These are phyloP conservation scores for Sebastes nivosus DNA, from an alignment of 2,797 vertebrate species.

Conservation along the genomic window DNA sequence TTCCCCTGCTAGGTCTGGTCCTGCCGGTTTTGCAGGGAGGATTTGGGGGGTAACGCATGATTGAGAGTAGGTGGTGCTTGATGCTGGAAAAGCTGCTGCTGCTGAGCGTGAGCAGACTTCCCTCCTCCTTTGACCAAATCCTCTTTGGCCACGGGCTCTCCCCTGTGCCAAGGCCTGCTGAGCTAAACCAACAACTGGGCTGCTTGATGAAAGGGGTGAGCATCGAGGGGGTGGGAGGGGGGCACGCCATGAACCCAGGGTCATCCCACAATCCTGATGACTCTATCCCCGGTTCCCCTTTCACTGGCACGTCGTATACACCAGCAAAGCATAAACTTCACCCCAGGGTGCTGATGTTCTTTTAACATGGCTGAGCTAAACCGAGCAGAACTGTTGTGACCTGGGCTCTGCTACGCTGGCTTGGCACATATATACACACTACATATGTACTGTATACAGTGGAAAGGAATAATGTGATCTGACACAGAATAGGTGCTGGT, in stretches of 20 bases:
- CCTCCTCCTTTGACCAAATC: conserved; percentile 66
- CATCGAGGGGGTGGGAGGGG: conserved; percentile 44
- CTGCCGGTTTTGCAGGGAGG: conserved; percentile 53
- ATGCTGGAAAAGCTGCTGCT: conserved; percentile 64
- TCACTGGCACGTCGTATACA: conserved; percentile 58
- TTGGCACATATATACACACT: conserved; percentile 8
- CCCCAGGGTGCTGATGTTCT: conserved; percentile 53
- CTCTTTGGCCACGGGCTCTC: conserved; percentile 63
- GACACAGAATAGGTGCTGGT: conserved; percentile 23
- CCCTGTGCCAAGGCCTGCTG: conserved; percentile 76
- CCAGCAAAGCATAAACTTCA: conserved; percentile 50
- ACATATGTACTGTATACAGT: background rate
- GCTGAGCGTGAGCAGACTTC: conserved; percentile 57
- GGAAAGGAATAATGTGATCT: conserved; percentile 23
- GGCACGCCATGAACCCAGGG: conserved; percentile 52
- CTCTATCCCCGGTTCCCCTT: conserved; percentile 74
- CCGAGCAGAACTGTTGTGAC: conserved; percentile 43
- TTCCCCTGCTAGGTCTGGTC: conserved; percentile 30
- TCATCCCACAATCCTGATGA: conserved; percentile 70
- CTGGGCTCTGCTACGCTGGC: conserved; percentile 5
- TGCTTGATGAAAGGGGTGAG: conserved; percentile 76
- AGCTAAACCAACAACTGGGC: conserved; percentile 82
- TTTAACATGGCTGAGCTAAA: conserved; percentile 41
- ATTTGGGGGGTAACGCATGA: conserved; percentile 61
- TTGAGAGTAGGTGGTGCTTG: conserved; percentile 70